Evolutionary conservation across 2,888 invertebrate species (phyloP).

Genomic region (Polymixis flavicincta): DNA sequence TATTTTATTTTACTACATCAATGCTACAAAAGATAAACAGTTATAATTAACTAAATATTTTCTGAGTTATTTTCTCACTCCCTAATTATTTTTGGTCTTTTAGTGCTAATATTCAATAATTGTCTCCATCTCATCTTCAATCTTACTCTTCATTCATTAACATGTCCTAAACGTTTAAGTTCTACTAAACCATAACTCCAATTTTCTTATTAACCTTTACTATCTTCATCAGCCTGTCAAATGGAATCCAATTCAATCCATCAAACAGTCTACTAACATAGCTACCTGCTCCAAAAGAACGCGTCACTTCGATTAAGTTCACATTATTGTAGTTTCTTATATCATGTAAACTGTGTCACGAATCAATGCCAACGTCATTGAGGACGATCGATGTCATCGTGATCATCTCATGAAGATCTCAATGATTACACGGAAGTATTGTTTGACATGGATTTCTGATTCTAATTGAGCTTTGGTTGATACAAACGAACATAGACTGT

Average conservation of each 20-base stretch:
- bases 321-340: constrained; percentile 60
- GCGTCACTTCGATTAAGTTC: constrained; percentile 58
- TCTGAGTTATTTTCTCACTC: too few relatives aligned
- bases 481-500: not conserved
- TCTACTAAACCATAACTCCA: not conserved
- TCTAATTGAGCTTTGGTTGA: not conserved
- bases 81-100: not conserved
- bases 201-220: constrained; percentile 2
- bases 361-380: constrained; percentile 57
- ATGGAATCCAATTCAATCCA: constrained; percentile 15
- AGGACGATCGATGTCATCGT: constrained; percentile 50
- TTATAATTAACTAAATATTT: too few relatives aligned
- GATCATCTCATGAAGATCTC: constrained; percentile 38
- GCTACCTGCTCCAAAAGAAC: constrained; percentile 31
- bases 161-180: not conserved
- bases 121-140: not conserved
- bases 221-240: not conserved
- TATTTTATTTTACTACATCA: too few relatives aligned
- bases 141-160: not conserved
- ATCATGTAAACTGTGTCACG: constrained; percentile 53
- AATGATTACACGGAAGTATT: constrained; percentile 24
- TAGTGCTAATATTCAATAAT: too few relatives aligned
- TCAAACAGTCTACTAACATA: constrained; percentile 9
- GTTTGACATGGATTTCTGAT: constrained; percentile 25
- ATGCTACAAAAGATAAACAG: too few relatives aligned